Evolutionary conservation across 2,797 vertebrate species (phyloP).

Genomic region (Gambelia wislizenii): DNA sequence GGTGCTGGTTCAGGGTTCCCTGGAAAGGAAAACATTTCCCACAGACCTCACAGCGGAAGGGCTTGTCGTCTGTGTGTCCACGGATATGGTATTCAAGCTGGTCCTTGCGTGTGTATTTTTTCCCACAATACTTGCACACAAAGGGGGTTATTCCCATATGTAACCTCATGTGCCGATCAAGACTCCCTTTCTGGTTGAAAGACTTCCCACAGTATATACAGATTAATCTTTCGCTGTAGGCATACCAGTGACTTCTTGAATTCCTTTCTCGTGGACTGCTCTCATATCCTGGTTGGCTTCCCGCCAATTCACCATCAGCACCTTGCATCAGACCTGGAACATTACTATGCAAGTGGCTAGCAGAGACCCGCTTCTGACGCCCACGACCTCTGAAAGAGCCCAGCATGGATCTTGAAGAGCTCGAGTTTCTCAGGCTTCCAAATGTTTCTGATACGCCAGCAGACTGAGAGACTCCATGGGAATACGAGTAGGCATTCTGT

Average conservation of each 20-base stretch:
- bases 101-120: conserved; percentile 99
- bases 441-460: conserved; percentile 82
- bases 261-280: conserved; percentile 90
- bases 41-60: conserved; percentile 98
- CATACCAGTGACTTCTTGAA: conserved; percentile 93
- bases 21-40: conserved; percentile 99
- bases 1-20: conserved; percentile 98
- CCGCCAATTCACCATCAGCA: conserved; percentile 83
- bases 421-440: conserved; percentile 90
- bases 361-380: conserved; percentile 87
- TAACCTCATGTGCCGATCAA: conserved; percentile 97
- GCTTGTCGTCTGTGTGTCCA: conserved; percentile 98
- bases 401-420: conserved; percentile 94
- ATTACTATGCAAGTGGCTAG: conserved; percentile 77
- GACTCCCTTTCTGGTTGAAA: conserved; percentile 99
- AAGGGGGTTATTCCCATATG: conserved; percentile 99
- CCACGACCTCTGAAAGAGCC: conserved; percentile 90
- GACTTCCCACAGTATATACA: conserved; percentile 99
- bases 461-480: conserved; percentile 82
- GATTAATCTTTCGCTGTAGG: conserved; percentile 94
- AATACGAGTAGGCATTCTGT: conserved; percentile 91
- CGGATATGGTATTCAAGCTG: conserved; percentile 99
- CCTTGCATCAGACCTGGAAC: conserved; percentile 77
- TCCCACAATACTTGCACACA: conserved; percentile 98
- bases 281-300: conserved; percentile 84